phyloP scores from a whole-genome alignment of 2,797 vertebrate genomes.

The Pipistrellus pipistrellus region DNA sequence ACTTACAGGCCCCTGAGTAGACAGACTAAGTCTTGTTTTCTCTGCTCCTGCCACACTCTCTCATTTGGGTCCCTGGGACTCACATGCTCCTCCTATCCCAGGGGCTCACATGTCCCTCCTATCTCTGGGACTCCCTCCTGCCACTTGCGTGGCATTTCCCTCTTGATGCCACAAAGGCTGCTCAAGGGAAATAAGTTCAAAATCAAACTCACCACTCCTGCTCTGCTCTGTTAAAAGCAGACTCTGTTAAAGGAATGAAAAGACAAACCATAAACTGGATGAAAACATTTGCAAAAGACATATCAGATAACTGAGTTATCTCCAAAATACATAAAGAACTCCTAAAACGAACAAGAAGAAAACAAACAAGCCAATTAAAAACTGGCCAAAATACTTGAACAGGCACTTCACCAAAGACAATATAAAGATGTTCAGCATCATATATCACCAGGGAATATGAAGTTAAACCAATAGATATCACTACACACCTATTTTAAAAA shows the following conservation, averaged over 20 bases:
- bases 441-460: not conserved
- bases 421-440: not conserved
- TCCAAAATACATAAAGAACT: not conserved
- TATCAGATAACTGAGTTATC: not conserved
- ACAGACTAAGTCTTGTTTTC: not conserved
- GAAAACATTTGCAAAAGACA: not conserved
- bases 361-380: slow-evolving; percentile 6
- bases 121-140: not conserved
- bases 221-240: not conserved
- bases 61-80: not conserved
- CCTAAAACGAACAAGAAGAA: not conserved
- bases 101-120: not conserved
- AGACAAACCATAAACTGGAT: not conserved
- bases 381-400: not conserved
- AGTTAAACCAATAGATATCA: not conserved
- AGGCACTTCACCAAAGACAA: not conserved
- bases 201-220: not conserved
- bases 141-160: not conserved
- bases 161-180: not conserved
- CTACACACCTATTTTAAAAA: not conserved
- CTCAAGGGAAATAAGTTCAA: not conserved
- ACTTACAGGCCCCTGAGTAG: not conserved
- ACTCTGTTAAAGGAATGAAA: not conserved
- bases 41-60: not conserved
- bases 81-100: not conserved